Conservation (phyloP, 2,113 vertebrate species). For the Myrmecophaga tridactyla region DNA sequence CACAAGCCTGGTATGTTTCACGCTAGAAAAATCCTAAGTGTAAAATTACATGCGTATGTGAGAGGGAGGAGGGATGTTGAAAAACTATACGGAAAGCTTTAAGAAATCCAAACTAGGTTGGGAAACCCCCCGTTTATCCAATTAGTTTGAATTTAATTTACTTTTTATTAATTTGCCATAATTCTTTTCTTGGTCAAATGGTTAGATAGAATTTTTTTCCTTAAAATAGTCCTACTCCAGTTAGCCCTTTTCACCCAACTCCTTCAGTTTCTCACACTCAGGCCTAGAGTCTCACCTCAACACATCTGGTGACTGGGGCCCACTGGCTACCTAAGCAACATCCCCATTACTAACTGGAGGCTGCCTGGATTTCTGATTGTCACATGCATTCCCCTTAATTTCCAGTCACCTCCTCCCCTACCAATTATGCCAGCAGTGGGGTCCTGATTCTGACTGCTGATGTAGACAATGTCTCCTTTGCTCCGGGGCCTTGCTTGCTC, state of each 20-base stretch:
- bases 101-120: constrained; percentile 2
- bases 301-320: background rate
- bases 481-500: background rate
- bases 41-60: background rate
- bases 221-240: too few relatives aligned
- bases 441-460: background rate
- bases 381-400: background rate
- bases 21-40: background rate
- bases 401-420: background rate
- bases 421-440: background rate
- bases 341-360: background rate
- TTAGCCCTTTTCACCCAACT: background rate
- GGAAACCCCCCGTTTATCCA: background rate
- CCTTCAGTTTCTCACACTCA: background rate
- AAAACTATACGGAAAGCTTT: constrained; percentile 16
- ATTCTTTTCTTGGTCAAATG: constrained; percentile 6
- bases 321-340: background rate
- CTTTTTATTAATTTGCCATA: background rate
- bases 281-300: background rate
- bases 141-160: background rate
- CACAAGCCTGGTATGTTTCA: background rate
- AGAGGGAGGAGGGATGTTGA: background rate
- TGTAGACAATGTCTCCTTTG: background rate
- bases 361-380: background rate
- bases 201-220: background rate